Base-by-base conservation (phyloP, 2,113 vertebrate species). In the Pseudorhombus dupliciocellatus region DNA sequence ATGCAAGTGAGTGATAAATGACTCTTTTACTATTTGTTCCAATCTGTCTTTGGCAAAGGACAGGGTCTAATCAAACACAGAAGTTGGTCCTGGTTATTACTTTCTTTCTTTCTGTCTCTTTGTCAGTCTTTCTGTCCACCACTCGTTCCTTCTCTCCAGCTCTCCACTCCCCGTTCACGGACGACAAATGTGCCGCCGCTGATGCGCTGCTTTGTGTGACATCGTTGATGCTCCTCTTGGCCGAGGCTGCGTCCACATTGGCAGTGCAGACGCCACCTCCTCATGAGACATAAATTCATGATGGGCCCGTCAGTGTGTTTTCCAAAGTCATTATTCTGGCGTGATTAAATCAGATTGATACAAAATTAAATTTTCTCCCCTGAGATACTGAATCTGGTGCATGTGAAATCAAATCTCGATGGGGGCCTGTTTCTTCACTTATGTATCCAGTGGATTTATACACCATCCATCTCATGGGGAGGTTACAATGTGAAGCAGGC, bases 361-460 rank as follows among this genome's bases (percentile, higher is more conserved):
- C 71, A 24, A 79, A 92, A 92, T 83, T 31, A 12, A 84, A 90
- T 90, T 82, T 46, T 67, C 11, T 40, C 18, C 59, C 57, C 80
- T 10, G 15, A 60, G 79, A 88, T 80, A 86, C 62, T 67, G 75
- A 84, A 85, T 87, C 78, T 87, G 78, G 84, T 88, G 81, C 81
- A 87, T 40, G 60, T 72, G 40, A 78, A 91, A 92, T 91, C 78
- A 69, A 90, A 92, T 92, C 84, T 88, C 22, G 9, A 26, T 21
- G 66, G 77, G 74, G 82, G 73, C n/a, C 87, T 91, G 87, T 83
- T 84, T 87, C 85, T 90, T 85, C 87, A 90, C 86, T 84, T 87
- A 72, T 60, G 72, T 65, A 58, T 86, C 87, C 66, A 48, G 28
- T 73, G 67, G 80, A 87, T 87, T 87, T 82, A 83, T 88, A 81